Percentiles rank a stretch among this genome's conserved stretches.
Conservation (phyloP, 2,797 vertebrate genomes). For the Phataginus tricuspis region DNA sequence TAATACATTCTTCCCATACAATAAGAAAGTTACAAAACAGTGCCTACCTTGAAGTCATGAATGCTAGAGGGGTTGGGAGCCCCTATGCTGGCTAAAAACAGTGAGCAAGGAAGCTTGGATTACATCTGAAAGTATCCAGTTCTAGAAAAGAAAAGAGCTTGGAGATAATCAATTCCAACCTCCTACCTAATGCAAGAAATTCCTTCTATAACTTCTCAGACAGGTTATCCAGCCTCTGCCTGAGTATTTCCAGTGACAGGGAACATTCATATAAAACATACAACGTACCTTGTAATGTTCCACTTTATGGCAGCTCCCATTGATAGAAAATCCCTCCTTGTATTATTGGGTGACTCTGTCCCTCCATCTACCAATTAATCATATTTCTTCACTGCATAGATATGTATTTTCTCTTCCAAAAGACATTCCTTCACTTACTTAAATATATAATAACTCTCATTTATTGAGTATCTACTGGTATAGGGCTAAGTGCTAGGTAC, state of each 20-base stretch:
- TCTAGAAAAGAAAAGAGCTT: not conserved
- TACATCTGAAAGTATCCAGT: not conserved
- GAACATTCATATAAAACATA: not conserved
- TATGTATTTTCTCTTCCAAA: conserved; percentile 28
- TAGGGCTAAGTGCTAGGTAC: not conserved
- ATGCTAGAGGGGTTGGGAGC: not conserved
- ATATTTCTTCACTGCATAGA: not conserved
- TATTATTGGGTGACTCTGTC: not conserved
- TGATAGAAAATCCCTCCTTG: not conserved
- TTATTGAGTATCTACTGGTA: not conserved
- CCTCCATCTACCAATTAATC: not conserved
- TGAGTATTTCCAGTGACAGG: not conserved
- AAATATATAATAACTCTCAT: conserved; percentile 35
- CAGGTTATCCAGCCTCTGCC: not conserved
- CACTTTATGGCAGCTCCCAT: not conserved
- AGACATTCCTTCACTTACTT: not conserved
- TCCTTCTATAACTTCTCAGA: conserved; percentile 6
- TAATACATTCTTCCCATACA: conserved; percentile 27
- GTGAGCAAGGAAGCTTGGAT: conserved; percentile 25
- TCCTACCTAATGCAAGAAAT: not conserved
- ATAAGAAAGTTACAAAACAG: conserved; percentile 36
- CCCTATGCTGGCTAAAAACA: not conserved
- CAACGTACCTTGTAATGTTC: not conserved
- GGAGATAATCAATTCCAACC: not conserved
- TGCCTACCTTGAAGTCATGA: conserved; percentile 37